Evolutionary conservation across 1,140 invertebrate genomes (phyloP).

Genomic region (Drosophila equinoxialis): DNA sequence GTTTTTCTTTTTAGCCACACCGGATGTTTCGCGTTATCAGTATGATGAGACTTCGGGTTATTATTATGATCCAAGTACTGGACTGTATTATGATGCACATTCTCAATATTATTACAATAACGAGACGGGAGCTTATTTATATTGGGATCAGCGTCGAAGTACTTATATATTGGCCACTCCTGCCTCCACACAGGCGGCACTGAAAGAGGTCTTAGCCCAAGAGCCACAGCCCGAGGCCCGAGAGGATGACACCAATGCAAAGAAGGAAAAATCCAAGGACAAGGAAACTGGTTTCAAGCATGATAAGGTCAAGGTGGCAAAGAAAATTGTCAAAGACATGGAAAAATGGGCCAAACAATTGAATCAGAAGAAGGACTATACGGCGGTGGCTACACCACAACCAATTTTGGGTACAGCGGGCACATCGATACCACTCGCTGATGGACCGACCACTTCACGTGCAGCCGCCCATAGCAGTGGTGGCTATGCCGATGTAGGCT

Average conservation of each 20-base stretch:
- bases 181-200: conserved; percentile 83
- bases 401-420: conserved; percentile 33
- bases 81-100: conserved; percentile 97
- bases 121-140: conserved; percentile 94
- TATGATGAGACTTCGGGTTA: conserved; percentile 98
- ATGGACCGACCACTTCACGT: conserved; percentile 69
- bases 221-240: conserved; percentile 37
- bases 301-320: conserved; percentile 98
- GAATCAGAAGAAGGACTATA: conserved; percentile 97
- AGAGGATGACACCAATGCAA: conserved; percentile 82
- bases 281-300: conserved; percentile 81
- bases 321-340: conserved; percentile 99
- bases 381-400: conserved; percentile 66
- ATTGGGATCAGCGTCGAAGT: conserved; percentile 94
- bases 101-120: conserved; percentile 97
- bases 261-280: conserved; percentile 82
- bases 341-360: conserved; percentile 97
- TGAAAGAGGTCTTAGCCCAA: conserved; percentile 49
- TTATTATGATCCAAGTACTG: conserved; percentile 96
- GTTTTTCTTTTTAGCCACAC: conserved; percentile 85
- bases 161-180: conserved; percentile 91
- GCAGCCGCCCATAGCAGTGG: conserved; percentile 74
- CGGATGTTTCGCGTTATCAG: conserved; percentile 96
- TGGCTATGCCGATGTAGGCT: conserved; percentile 93
- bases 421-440: conserved; percentile 11